Base-by-base conservation (phyloP, 1,140 invertebrate species). In the Trichoplusia ni region DNA sequence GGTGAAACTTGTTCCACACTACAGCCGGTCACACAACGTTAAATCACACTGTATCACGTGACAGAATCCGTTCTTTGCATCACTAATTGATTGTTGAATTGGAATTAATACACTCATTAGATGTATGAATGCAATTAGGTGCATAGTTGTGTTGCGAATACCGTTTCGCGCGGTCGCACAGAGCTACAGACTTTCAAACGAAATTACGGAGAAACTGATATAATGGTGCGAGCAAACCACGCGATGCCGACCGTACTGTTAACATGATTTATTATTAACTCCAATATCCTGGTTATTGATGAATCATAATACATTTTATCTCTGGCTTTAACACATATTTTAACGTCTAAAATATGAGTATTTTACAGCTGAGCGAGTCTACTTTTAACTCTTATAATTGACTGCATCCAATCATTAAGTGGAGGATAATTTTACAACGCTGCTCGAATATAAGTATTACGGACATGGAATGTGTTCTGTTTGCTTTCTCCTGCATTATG, bases 201-300 rank as follows among this genome's bases (percentile, higher is more conserved):
- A 87, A 86, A 86, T 82, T 74, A 75, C 72, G 81, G 82, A 81
- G 84, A 89, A 89, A 88, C 74, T 77, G 71, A 84, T 84, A 80
- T 79, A 82, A 84, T 80, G 71, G 71, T 67, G 73, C 63, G 51
- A 51, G 47, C 42, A n/a, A n/a, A 53, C 71, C 74, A 82, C 77
- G 75, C 64, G 56, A 73, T 69, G 31, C 31, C 21, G 7, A 16
- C 5, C 35, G 21, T 38, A 54, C 33, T 54, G 23, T 25, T 54
- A 25, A 11, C 31, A 38, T 38, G 19, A 54, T 54, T 54, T 38
- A 54, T 54, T 37, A 54, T 54, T 29, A 35, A 38, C 31, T 38
- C 19, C 19, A 54, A 37, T 38, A 54, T 54, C n/a, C n/a, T n/a
- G 27, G 27, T 5, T 29, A 29, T 29, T 5, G 8, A 29, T 29